phyloP scores from a whole-genome alignment of 2,113 vertebrate genomes.

The Menidia beryllina region DNA sequence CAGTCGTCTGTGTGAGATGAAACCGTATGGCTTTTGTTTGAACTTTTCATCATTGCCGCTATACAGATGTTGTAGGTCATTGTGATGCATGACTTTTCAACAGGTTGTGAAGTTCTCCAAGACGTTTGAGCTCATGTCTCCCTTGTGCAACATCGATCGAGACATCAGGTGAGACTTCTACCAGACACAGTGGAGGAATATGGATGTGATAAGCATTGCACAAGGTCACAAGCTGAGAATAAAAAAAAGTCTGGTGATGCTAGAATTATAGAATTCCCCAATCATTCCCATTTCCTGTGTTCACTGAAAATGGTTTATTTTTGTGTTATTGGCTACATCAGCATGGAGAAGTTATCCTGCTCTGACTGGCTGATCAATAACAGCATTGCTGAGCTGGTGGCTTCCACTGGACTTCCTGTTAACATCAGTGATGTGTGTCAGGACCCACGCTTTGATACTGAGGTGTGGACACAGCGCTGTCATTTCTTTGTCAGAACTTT shows the following conservation, averaged over 20 bases:
- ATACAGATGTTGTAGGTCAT: neutral
- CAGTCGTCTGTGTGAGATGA: neutral
- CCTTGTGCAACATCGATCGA: slow-evolving; percentile 78
- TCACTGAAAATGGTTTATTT: slow-evolving; percentile 38
- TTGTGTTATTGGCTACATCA: slow-evolving; percentile 66
- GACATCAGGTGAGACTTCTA: slow-evolving; percentile 77
- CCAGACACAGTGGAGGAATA: neutral
- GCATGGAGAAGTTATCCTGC: slow-evolving; percentile 85
- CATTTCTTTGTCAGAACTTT: neutral
- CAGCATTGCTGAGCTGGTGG: slow-evolving; percentile 86
- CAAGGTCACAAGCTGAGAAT: neutral
- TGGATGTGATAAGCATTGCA: neutral
- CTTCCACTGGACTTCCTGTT: slow-evolving; percentile 85
- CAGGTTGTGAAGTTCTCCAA: slow-evolving; percentile 87
- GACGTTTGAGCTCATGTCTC: slow-evolving; percentile 87
- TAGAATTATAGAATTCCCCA: neutral
- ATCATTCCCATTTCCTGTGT: neutral
- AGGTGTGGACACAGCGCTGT: slow-evolving; percentile 70
- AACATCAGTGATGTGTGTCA: slow-evolving; percentile 87
- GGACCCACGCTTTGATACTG: slow-evolving; percentile 86
- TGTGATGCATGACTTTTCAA: slow-evolving; percentile 8
- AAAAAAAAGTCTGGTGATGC: neutral
- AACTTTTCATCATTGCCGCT: neutral
- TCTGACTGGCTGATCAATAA: slow-evolving; percentile 88
- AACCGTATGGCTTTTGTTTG: too few species aligned